These are phyloP conservation scores for Dryocosmus kuriphilus DNA, from an alignment of 2,888 invertebrate species.

Conservation along the genomic window DNA sequence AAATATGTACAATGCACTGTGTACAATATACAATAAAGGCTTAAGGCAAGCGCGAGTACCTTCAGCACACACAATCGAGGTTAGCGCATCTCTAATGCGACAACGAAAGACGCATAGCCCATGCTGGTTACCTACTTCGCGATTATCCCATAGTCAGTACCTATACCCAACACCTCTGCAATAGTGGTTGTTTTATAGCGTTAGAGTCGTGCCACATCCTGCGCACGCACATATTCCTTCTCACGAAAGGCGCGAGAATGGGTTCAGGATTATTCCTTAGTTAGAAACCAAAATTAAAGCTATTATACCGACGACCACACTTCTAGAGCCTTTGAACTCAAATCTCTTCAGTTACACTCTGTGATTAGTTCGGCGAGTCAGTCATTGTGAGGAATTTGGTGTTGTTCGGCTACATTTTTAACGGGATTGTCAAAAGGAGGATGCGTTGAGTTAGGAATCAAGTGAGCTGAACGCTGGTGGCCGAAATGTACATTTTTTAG, in stretches of 20 bases:
- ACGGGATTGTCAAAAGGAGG: conserved; percentile 1
- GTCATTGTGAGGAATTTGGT: neutral
- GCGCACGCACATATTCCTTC: conserved; percentile 60
- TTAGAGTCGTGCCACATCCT: conserved; percentile 72
- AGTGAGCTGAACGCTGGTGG: neutral
- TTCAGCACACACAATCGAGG: conserved; percentile 68
- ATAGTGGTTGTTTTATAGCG: conserved; percentile 59
- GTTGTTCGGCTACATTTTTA: neutral
- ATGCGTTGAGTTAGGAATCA: neutral
- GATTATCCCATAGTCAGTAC: conserved; percentile 69
- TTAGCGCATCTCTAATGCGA: conserved; percentile 72
- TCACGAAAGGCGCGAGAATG: conserved; percentile 55
- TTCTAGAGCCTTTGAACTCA: neutral
- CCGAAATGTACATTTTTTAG: neutral
- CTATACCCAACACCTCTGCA: conserved; percentile 37
- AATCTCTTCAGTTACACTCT: neutral
- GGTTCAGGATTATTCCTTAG: conserved; percentile 43
- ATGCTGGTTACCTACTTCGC: conserved; percentile 71
- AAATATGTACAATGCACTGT: neutral
- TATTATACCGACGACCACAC: neutral
- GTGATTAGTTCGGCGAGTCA: neutral
- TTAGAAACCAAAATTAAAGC: neutral
- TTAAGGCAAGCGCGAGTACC: conserved; percentile 42
- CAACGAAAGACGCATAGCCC: conserved; percentile 60
- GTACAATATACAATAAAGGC: conserved; percentile 7